A percentile compares a stretch with the other conserved stretches of the same genome.
Conservation (phyloP, 2,888 invertebrate genomes). For the Plagodis dolabraria region DNA sequence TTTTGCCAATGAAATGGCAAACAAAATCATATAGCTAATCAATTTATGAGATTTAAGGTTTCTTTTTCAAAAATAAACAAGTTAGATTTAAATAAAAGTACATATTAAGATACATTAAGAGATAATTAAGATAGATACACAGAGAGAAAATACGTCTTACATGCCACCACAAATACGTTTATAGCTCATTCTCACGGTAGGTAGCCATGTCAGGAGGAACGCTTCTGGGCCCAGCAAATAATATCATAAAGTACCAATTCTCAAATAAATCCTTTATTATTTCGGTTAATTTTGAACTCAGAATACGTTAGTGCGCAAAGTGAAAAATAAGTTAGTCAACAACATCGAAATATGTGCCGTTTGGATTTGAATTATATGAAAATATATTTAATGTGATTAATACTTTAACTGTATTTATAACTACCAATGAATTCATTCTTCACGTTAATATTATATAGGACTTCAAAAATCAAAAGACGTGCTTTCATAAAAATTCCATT, state of each 20-base stretch:
- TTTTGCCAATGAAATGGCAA: slow-evolving; percentile 11
- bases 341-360: slow-evolving; percentile 56
- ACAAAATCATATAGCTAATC: neutral
- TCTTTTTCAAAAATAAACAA: slow-evolving; percentile 31
- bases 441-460: too few relatives aligned
- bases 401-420: too few relatives aligned
- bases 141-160: slow-evolving; percentile 51
- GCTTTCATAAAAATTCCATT: too few relatives aligned
- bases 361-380: slow-evolving; percentile 59
- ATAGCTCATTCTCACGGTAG: slow-evolving; percentile 67
- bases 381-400: neutral
- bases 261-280: slow-evolving; percentile 45
- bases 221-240: slow-evolving; percentile 57
- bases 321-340: slow-evolving; percentile 52
- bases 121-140: slow-evolving; percentile 42
- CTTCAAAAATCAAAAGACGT: too few relatives aligned
- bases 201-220: slow-evolving; percentile 62
- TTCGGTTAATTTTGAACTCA: slow-evolving; percentile 43
- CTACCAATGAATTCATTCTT: too few relatives aligned
- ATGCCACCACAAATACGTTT: slow-evolving; percentile 69
- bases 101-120: slow-evolving; percentile 16
- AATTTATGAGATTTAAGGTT: neutral
- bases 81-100: slow-evolving; percentile 34
- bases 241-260: slow-evolving; percentile 50
- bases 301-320: slow-evolving; percentile 52